Percentiles rank a stretch among this genome's conserved stretches.
phyloP scores from a whole-genome alignment of 2,888 invertebrate species.

The Eristalis arbustorum region DNA sequence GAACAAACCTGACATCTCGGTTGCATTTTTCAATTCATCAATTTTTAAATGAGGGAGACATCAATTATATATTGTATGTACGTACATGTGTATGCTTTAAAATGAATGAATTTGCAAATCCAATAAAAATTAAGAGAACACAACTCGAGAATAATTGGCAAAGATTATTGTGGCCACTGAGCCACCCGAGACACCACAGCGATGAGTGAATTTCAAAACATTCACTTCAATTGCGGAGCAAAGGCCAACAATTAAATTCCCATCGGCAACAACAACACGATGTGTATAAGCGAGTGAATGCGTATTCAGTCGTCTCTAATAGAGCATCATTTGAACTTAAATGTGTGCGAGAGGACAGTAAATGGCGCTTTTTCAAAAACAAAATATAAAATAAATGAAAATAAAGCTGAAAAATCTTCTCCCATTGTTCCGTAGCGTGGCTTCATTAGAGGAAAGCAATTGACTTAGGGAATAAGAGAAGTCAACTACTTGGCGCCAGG shows the following conservation, averaged over 20 bases:
- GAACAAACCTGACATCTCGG: slow-evolving; percentile 42
- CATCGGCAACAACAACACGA: slow-evolving; percentile 50
- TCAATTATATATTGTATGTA: slow-evolving; percentile 13
- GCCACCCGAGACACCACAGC: slow-evolving; percentile 1
- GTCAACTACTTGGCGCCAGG: slow-evolving; percentile 67
- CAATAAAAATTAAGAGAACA: slow-evolving; percentile 47
- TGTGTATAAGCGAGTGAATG: slow-evolving; percentile 16
- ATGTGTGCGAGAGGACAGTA: slow-evolving; percentile 16
- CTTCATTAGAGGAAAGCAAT: slow-evolving; percentile 55
- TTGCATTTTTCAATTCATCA: background rate
- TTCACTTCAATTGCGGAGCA: slow-evolving; percentile 57
- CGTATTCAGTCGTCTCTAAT: slow-evolving; percentile 35
- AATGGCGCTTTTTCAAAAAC: slow-evolving; percentile 3
- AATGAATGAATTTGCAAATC: slow-evolving; percentile 61
- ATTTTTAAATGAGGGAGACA: slow-evolving; percentile 2
- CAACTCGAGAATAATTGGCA: slow-evolving; percentile 34
- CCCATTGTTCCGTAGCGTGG: slow-evolving; percentile 51
- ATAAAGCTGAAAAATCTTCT: slow-evolving; percentile 25
- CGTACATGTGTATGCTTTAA: slow-evolving; percentile 5
- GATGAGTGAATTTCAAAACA: slow-evolving; percentile 47
- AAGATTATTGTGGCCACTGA: slow-evolving; percentile 40
- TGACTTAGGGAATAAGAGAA: slow-evolving; percentile 58
- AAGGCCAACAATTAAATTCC: slow-evolving; percentile 66
- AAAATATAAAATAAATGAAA: slow-evolving; percentile 6
- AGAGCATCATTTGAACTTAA: slow-evolving; percentile 18